Evolutionary conservation across 1,140 invertebrate genomes (phyloP).

Genomic region (Pentalonia nigronervosa): DNA sequence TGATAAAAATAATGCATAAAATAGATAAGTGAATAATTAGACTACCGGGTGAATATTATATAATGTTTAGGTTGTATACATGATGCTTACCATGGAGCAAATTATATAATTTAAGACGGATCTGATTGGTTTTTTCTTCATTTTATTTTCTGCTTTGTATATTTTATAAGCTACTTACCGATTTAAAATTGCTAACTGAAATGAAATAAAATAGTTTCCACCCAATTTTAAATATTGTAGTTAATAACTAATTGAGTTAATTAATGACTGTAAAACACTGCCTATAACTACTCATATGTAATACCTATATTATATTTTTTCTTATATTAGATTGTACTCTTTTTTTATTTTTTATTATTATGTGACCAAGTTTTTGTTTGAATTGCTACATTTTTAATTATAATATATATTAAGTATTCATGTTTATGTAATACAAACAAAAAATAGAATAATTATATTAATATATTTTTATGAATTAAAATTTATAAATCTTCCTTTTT

Average conservation of each 20-base stretch:
- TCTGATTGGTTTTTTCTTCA: background rate
- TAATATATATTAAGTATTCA: conserved; percentile 6
- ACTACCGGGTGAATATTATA: background rate
- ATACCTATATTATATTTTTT: background rate
- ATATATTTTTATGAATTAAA: background rate
- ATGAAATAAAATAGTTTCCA: background rate
- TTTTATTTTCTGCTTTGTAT: background rate
- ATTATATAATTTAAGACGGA: background rate
- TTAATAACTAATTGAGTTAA: background rate
- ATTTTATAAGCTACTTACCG: background rate
- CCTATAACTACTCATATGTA: background rate
- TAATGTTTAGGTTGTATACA: background rate
- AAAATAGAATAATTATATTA: background rate
- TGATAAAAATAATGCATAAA: background rate
- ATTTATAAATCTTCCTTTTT: background rate
- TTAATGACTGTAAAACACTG: background rate
- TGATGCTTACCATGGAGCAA: background rate
- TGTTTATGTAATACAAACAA: background rate
- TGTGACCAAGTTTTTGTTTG: background rate
- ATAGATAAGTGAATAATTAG: background rate
- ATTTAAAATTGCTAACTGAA: background rate
- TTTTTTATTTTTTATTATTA: background rate
- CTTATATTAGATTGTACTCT: background rate
- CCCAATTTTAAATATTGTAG: background rate
- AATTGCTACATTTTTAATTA: background rate